Evolutionary conservation across 2,797 vertebrate species (phyloP).

Genomic region (Pelobates cultripes): DNA sequence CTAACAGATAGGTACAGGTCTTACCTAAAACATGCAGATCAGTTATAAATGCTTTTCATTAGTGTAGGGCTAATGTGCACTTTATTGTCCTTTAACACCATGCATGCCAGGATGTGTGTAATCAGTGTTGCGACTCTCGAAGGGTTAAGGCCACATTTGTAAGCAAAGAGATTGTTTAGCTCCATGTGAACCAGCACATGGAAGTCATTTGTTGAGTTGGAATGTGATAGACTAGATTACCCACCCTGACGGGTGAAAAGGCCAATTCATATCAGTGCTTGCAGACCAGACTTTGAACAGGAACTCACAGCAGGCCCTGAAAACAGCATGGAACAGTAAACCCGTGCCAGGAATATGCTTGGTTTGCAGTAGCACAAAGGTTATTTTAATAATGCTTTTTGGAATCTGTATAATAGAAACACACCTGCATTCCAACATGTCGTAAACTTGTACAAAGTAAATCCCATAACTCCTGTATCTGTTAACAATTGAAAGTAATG

Average conservation of each 20-base stretch:
- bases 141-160: conserved; percentile 3
- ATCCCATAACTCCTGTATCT: background rate
- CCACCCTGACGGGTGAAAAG: conserved; percentile 42
- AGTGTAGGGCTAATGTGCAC: too few species aligned
- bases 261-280: conserved; percentile 26
- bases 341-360: conserved; percentile 19
- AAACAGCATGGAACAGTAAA: conserved; percentile 28
- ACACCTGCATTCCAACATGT: background rate
- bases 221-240: conserved; percentile 23
- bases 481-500: too few species aligned
- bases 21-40: too few species aligned
- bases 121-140: background rate
- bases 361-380: background rate
- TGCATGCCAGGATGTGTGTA: background rate
- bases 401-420: background rate
- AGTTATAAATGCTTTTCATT: too few species aligned
- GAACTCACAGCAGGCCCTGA: conserved; percentile 47
- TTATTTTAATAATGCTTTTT: background rate
- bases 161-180: background rate
- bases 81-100: too few species aligned
- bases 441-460: background rate
- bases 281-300: conserved; percentile 52
- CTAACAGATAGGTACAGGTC: too few species aligned
- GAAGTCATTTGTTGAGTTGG: conserved; percentile 19
- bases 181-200: conserved; percentile 29